Evolutionary conservation across 2,888 invertebrate species (phyloP).

Genomic region (Salpingus planirostris): DNA sequence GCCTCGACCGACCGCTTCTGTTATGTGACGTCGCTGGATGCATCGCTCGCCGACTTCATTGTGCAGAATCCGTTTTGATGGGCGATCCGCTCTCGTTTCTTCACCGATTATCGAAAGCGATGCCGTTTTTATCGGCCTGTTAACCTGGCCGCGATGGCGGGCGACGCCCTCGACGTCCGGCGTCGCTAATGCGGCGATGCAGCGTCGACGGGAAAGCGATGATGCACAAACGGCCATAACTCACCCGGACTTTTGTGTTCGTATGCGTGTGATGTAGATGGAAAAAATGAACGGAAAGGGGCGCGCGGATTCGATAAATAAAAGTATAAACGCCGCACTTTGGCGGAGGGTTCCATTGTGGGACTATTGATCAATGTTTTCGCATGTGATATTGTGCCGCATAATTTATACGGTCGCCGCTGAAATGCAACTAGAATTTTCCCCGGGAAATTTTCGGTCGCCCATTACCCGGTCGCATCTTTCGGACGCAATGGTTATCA

Average conservation of each 20-base stretch:
- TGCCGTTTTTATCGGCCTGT: slow-evolving; percentile 12
- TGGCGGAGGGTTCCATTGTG: slow-evolving; percentile 24
- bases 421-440: no score
- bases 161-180: slow-evolving; percentile 12
- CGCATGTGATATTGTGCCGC: slow-evolving; percentile 29
- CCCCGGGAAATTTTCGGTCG: no score
- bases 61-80: no score
- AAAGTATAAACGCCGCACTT: slow-evolving; percentile 20
- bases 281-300: no score
- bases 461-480: no score
- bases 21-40: no score
- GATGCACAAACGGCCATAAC: slow-evolving; percentile 14
- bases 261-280: slow-evolving; percentile 7
- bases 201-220: slow-evolving; percentile 14
- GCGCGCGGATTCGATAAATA: slow-evolving; percentile 20
- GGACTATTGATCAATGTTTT: slow-evolving; percentile 32
- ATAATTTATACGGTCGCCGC: slow-evolving; percentile 31
- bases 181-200: no score
- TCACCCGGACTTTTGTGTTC: slow-evolving; percentile 7
- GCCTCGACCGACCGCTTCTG: no score
- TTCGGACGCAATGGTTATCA: no score
- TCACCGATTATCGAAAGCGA: slow-evolving; percentile 11
- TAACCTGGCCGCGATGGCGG: slow-evolving; percentile 9
- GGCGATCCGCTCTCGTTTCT: no score
- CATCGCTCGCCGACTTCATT: no score